Conservation (phyloP, 1,140 invertebrate genomes). For the Polyergus mexicanus region DNA sequence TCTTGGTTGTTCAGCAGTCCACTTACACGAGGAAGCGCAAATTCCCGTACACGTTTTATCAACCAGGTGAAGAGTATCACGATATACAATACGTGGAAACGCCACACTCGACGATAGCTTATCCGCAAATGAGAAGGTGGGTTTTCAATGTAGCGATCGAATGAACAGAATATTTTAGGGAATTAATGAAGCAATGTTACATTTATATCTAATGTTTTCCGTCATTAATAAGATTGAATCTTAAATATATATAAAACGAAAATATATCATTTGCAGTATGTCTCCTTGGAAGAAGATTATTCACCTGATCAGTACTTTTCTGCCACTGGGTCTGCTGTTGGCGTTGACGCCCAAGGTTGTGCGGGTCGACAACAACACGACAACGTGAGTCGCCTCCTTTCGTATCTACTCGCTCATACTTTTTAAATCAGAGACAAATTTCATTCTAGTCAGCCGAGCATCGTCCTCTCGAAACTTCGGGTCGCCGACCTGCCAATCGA, state of each 20-base stretch:
- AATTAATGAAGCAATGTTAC: too few relatives aligned
- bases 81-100: constrained; percentile 14
- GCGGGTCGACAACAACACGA: constrained; percentile 74
- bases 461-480: constrained; percentile 80
- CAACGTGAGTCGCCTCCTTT: constrained; percentile 76
- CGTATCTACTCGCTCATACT: neutral
- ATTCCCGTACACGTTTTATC: constrained; percentile 76
- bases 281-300: constrained; percentile 84
- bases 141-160: neutral
- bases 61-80: constrained; percentile 58
- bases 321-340: constrained; percentile 84
- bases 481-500: constrained; percentile 79
- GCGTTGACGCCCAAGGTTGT: constrained; percentile 82
- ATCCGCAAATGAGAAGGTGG: constrained; percentile 46
- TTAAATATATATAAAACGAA: neutral
- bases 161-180: too few relatives aligned
- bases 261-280: constrained; percentile 66
- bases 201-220: too few relatives aligned
- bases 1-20: constrained; percentile 73
- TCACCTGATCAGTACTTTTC: constrained; percentile 82
- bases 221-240: too few relatives aligned
- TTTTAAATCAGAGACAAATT: constrained; percentile 22
- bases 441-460: constrained; percentile 75
- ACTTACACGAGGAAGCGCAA: constrained; percentile 72
- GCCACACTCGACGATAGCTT: neutral